Evolutionary conservation across 2,888 invertebrate species (phyloP).

Genomic region (Caenorhabditis sp.): DNA sequence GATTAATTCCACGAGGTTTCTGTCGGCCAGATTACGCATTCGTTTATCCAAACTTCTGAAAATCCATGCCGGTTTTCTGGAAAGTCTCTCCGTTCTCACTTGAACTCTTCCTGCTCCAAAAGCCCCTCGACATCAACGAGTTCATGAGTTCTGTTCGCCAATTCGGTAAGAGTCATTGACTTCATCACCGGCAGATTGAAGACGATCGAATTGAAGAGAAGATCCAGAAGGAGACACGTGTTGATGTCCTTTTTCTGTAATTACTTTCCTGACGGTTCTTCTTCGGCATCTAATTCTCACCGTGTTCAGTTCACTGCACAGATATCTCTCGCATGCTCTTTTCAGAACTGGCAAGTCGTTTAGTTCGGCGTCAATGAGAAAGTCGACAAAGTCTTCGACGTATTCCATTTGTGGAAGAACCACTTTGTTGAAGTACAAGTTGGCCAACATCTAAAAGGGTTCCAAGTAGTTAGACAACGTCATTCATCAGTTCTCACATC

Average conservation of each 20-base stretch:
- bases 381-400: conserved; percentile 74
- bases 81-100: no score
- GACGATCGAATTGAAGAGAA: conserved; percentile 78
- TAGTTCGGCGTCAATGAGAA: conserved; percentile 77
- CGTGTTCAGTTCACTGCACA: conserved; percentile 77
- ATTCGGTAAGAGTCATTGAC: conserved; percentile 77
- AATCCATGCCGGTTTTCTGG: background rate
- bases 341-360: conserved; percentile 78
- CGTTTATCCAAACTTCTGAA: conserved; percentile 75
- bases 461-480: background rate
- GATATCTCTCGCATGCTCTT: conserved; percentile 76
- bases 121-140: conserved; percentile 69
- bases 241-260: conserved; percentile 75
- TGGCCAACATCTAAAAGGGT: conserved; percentile 68
- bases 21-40: conserved; percentile 74
- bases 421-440: conserved; percentile 77
- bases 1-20: conserved; percentile 74
- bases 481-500: conserved; percentile 72
- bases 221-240: conserved; percentile 75
- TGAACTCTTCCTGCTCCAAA: conserved; percentile 74
- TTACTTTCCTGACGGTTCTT: no score
- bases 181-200: conserved; percentile 78
- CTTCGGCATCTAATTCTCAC: no score
- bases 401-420: conserved; percentile 78
- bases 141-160: conserved; percentile 70